These are phyloP conservation scores for Polypterus senegalus DNA, from an alignment of 2,113 vertebrate genomes.

Conservation along the genomic window DNA sequence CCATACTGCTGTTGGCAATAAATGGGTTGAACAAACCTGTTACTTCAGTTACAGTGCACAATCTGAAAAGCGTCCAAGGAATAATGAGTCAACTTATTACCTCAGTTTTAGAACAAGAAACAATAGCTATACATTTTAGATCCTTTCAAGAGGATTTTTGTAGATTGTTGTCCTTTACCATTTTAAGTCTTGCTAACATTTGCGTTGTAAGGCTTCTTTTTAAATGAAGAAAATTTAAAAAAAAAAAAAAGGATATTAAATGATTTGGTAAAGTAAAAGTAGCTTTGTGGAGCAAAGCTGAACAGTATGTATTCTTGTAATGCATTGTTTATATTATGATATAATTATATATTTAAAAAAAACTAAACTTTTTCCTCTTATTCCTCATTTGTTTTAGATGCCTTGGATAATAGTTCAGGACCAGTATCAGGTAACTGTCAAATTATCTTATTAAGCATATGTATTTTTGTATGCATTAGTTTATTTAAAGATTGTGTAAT, in stretches of 20 bases:
- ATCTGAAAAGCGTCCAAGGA: too few species aligned
- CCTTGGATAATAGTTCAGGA: slow-evolving; percentile 69
- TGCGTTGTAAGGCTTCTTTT: too few species aligned
- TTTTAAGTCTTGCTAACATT: too few species aligned
- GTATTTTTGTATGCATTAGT: background rate
- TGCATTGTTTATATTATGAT: too few species aligned
- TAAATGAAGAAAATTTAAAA: slow-evolving; percentile 40
- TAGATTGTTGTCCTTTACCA: too few species aligned
- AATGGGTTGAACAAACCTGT: too few species aligned
- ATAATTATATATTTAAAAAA: slow-evolving; percentile 1
- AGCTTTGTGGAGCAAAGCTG: background rate
- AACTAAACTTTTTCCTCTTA: slow-evolving; percentile 29
- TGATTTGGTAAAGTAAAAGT: slow-evolving; percentile 24
- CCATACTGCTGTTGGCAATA: too few species aligned
- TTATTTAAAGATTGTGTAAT: background rate
- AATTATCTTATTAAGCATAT: background rate
- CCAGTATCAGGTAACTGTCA: slow-evolving; percentile 75
- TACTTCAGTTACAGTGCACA: too few species aligned
- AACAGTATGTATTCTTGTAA: background rate
- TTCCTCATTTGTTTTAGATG: slow-evolving; percentile 61
- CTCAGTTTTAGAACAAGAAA: too few species aligned
- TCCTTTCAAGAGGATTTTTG: too few species aligned
- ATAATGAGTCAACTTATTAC: too few species aligned
- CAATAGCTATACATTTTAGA: too few species aligned
- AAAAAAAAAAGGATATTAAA: slow-evolving; percentile 46